Conservation (phyloP, 2,113 vertebrate species). For the Chlorocebus sabaeus region DNA sequence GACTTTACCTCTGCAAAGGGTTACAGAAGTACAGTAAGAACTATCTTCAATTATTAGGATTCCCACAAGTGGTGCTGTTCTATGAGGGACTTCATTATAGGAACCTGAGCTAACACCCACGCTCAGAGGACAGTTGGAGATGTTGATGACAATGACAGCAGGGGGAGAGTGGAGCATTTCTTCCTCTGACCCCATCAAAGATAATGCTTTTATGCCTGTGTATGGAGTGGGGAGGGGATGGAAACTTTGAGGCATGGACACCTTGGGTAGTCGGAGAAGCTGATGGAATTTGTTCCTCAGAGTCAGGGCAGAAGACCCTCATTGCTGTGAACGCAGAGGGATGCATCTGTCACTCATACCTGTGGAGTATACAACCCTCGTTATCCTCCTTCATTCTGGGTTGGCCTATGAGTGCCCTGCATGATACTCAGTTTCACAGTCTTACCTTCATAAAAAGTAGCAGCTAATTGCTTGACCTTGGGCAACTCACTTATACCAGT, state of each 20-base stretch:
- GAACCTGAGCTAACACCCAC: fast-evolving
- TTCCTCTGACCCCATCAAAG: background rate
- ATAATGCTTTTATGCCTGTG: background rate
- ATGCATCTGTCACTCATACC: background rate
- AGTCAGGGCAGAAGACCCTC: background rate
- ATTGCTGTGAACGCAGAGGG: background rate
- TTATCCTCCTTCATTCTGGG: background rate
- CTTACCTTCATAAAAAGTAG: background rate
- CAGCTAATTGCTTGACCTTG: background rate
- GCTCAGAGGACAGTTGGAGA: background rate
- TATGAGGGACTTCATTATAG: too few species aligned
- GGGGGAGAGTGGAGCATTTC: background rate
- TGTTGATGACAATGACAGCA: background rate
- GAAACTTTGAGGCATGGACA: background rate
- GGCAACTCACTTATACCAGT: background rate
- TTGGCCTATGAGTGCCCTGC: background rate
- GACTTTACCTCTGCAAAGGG: background rate
- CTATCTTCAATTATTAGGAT: background rate
- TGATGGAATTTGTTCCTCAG: background rate
- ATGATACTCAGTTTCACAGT: background rate
- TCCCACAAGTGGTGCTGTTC: background rate
- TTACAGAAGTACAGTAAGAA: background rate
- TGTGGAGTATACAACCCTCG: too few species aligned
- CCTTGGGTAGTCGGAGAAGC: background rate
- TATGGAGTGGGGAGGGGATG: background rate